Percentiles rank a stretch among this genome's conserved stretches.
These are phyloP conservation scores for Drosophila cognata DNA, from an alignment of 2,888 invertebrate species.

Conservation along the genomic window DNA sequence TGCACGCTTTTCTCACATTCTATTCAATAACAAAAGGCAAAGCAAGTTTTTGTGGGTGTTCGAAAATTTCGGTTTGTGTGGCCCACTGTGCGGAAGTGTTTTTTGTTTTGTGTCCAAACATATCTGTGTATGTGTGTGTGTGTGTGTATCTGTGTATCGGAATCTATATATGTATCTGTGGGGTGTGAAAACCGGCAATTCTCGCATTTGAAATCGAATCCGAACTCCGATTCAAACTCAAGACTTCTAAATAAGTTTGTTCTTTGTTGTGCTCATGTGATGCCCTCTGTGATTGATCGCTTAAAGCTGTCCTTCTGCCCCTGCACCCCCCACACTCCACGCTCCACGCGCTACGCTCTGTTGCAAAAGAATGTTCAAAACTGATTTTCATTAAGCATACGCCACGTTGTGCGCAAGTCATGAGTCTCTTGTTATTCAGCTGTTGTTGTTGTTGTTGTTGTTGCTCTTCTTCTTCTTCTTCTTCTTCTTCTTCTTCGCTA, in stretches of 20 bases:
- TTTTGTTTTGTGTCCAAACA: background rate
- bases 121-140: background rate
- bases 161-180: slow-evolving; percentile 25
- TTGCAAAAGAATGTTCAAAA: slow-evolving; percentile 15
- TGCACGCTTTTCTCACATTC: background rate
- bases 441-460: slow-evolving; percentile 14
- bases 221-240: slow-evolving; percentile 3
- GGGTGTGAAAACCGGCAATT: slow-evolving; percentile 55
- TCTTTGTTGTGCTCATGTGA: slow-evolving; percentile 31
- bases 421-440: slow-evolving; percentile 14
- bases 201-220: slow-evolving; percentile 5
- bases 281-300: slow-evolving; percentile 47
- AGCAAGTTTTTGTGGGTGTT: too few relatives aligned
- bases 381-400: slow-evolving; percentile 67
- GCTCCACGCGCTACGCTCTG: background rate
- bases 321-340: background rate
- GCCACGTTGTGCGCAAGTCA: slow-evolving; percentile 54
- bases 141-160: slow-evolving; percentile 1
- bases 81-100: slow-evolving; percentile 57
- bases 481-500: slow-evolving; percentile 4
- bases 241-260: slow-evolving; percentile 16
- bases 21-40: background rate
- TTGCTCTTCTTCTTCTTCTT: slow-evolving; percentile 12
- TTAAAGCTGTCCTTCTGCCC: background rate
- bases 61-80: background rate